A percentile compares a stretch with the other conserved stretches of the same genome.
Conservation (phyloP, 2,888 invertebrate species). For the Cheilosia vulpina region DNA sequence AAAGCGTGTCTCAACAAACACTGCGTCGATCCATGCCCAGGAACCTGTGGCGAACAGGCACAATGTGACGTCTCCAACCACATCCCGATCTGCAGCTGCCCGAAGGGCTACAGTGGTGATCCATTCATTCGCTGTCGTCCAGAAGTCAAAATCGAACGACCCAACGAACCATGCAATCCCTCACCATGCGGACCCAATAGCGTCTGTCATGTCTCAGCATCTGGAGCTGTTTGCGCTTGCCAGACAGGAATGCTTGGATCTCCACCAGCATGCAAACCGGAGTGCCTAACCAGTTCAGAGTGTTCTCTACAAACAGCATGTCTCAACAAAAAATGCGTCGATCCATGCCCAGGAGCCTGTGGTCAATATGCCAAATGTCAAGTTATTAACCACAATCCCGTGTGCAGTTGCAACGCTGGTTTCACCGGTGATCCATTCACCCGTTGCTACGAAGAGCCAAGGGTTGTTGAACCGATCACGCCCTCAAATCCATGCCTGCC, state of each 20-base stretch:
- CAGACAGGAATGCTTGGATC: slow-evolving; percentile 89
- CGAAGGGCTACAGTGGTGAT: slow-evolving; percentile 87
- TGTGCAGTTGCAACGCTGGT: slow-evolving; percentile 89
- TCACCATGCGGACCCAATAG: slow-evolving; percentile 91
- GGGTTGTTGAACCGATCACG: slow-evolving; percentile 79
- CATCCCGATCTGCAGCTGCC: slow-evolving; percentile 89
- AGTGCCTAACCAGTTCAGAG: slow-evolving; percentile 91
- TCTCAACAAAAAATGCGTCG: slow-evolving; percentile 89
- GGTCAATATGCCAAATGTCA: slow-evolving; percentile 91
- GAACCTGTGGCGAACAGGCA: slow-evolving; percentile 89
- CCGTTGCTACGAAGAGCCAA: slow-evolving; percentile 85
- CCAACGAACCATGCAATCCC: slow-evolving; percentile 86
- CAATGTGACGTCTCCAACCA: slow-evolving; percentile 90
- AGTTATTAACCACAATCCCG: slow-evolving; percentile 92
- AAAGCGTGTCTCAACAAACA: slow-evolving; percentile 89
- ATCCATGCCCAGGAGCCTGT: slow-evolving; percentile 91
- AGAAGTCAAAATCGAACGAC: slow-evolving; percentile 77
- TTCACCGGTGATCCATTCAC: slow-evolving; percentile 90
- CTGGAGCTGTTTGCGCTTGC: slow-evolving; percentile 89
- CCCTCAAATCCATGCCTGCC: slow-evolving; percentile 86
- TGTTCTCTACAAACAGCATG: slow-evolving; percentile 90
- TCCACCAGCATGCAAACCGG: slow-evolving; percentile 90
- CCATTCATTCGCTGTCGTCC: slow-evolving; percentile 87
- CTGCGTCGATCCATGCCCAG: slow-evolving; percentile 90
- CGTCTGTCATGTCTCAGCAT: slow-evolving; percentile 87